Conservation (phyloP, 1,140 invertebrate genomes). For the Phymastichus coffea region DNA sequence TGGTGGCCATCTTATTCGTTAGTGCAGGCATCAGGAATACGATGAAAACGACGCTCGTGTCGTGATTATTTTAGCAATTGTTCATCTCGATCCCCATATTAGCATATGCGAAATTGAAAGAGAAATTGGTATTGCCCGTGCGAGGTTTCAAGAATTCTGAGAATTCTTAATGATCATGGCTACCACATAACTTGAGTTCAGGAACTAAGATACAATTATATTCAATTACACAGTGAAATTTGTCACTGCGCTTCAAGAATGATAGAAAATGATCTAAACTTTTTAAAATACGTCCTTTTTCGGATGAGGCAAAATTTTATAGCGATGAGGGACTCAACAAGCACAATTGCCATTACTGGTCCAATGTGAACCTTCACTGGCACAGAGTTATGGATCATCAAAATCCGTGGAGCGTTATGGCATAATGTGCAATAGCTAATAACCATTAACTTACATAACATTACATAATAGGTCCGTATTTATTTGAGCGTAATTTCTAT, state of each 20-base stretch:
- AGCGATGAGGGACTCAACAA: slow-evolving; percentile 8
- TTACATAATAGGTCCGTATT: slow-evolving; percentile 9
- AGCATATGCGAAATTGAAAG: neutral
- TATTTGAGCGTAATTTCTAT: slow-evolving; percentile 4
- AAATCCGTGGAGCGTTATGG: slow-evolving; percentile 12
- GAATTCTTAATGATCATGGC: neutral
- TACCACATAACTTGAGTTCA: slow-evolving; percentile 4
- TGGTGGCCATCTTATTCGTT: too few species aligned
- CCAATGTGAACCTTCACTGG: too few species aligned
- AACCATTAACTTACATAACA: too few species aligned
- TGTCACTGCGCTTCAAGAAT: neutral
- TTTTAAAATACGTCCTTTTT: neutral
- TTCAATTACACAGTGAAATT: too few species aligned
- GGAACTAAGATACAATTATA: neutral
- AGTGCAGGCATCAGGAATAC: too few species aligned
- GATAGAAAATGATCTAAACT: neutral
- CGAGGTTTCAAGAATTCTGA: neutral
- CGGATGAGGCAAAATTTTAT: neutral
- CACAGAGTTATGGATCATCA: slow-evolving; percentile 11
- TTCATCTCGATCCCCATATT: slow-evolving; percentile 2
- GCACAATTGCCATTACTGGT: too few species aligned
- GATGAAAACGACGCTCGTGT: too few species aligned
- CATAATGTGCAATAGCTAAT: slow-evolving; percentile 20
- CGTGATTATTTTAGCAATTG: too few species aligned
- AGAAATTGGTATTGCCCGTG: neutral